phyloP scores from a whole-genome alignment of 2,888 invertebrate genomes.

The Schizaphis graminum region DNA sequence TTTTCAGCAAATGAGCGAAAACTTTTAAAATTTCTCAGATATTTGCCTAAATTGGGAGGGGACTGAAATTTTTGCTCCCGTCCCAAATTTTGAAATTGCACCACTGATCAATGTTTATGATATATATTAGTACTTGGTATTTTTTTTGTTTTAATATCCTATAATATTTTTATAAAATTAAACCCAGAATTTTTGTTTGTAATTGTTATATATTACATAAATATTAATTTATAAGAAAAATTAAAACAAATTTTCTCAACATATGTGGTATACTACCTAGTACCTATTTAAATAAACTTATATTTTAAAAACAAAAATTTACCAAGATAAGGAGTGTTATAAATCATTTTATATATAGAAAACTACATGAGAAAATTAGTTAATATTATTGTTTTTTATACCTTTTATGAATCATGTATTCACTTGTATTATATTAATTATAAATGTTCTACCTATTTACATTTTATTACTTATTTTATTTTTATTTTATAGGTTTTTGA shows the following conservation, averaged over 20 bases:
- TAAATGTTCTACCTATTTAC: background rate
- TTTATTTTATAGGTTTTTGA: conserved; percentile 14
- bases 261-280: background rate
- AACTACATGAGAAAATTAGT: background rate
- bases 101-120: too few relatives aligned
- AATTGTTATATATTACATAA: background rate
- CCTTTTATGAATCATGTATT: background rate
- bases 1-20: too few relatives aligned
- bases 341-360: background rate
- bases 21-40: too few relatives aligned
- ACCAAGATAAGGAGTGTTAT: background rate
- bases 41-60: too few relatives aligned
- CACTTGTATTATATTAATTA: too few relatives aligned
- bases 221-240: background rate
- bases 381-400: background rate
- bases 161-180: background rate
- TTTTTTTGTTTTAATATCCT: background rate
- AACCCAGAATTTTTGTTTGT: background rate
- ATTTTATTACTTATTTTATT: background rate
- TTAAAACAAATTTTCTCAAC: background rate
- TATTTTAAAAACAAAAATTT: background rate
- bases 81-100: too few relatives aligned
- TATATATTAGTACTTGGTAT: background rate
- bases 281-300: background rate
- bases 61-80: too few relatives aligned